Percentiles rank a stretch among this genome's conserved stretches.
Evolutionary conservation across 1,140 invertebrate species (phyloP).

Genomic region (Agrypnia vestita): DNA sequence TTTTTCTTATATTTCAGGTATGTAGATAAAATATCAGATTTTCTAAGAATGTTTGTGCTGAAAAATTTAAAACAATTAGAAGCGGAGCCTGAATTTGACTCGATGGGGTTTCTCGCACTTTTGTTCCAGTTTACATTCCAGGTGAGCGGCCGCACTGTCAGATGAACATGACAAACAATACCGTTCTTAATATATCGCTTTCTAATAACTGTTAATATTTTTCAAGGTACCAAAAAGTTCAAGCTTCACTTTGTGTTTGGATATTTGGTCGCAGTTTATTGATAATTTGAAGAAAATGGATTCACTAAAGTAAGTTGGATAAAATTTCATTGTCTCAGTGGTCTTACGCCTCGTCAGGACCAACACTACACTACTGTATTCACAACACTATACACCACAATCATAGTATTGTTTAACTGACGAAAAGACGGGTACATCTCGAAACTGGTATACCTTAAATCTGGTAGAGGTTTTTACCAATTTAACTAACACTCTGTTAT

Average conservation of each 20-base stretch:
- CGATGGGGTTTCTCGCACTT: conserved; percentile 85
- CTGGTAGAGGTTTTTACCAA: too few relatives aligned
- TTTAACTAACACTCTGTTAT: too few relatives aligned
- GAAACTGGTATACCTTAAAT: too few relatives aligned
- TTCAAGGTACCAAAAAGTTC: conserved; percentile 76
- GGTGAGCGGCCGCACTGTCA: conserved; percentile 60
- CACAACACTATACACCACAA: too few relatives aligned
- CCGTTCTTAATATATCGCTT: too few relatives aligned
- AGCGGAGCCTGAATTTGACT: conserved; percentile 83
- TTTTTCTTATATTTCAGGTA: conserved; percentile 77
- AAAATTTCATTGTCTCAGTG: not conserved
- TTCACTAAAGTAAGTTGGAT: conserved; percentile 71
- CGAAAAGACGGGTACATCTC: too few relatives aligned
- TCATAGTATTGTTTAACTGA: too few relatives aligned
- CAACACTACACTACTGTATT: too few relatives aligned
- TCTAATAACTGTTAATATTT: conserved; percentile 37
- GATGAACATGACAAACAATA: too few relatives aligned
- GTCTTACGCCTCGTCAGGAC: too few relatives aligned
- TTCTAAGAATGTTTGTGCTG: conserved; percentile 88
- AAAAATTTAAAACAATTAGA: conserved; percentile 91
- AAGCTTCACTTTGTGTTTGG: conserved; percentile 86
- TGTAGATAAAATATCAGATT: conserved; percentile 92
- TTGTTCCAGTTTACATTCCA: conserved; percentile 91
- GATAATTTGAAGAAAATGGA: conserved; percentile 82
- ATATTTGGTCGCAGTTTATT: conserved; percentile 88